Base-by-base conservation (phyloP, 2,797 vertebrate genomes). In the Neosilurus hyrtlii region DNA sequence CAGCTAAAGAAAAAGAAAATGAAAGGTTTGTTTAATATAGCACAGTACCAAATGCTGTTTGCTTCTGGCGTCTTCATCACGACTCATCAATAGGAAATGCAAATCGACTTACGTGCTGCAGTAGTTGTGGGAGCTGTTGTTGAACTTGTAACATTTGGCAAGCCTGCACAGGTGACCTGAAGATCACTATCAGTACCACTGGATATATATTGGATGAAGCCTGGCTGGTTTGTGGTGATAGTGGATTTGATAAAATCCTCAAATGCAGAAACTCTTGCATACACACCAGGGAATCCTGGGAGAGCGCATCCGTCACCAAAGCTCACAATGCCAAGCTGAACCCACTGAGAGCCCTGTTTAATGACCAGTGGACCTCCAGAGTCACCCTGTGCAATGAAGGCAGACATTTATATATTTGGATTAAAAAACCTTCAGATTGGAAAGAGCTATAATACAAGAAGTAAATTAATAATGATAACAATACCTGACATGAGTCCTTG, bases 401-500 rank as follows among this genome's bases (percentile, higher is more conserved):
- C 65, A 82, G n/a, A 71, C 14, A 62, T 54, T 68, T 49, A 37
- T 35, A 3, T 12, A 15, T 30, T 54, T 1, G 30, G 43, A 16
- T 49, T 30, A 2, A 56, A 37, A 65, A 65, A 35, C 2, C 12
- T 18, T 59, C 56, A 49, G 30, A 62, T 54, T 30, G 3, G 9
- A 59, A 79, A 77, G 24, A 24, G 8, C 0, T 22, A 67, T 4
- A 51, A 6, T 26, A 20, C 2, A 72, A 22, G 0, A 43, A 79
- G 8, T 16, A 4, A 80, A 70, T 1, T 8, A 11, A 24, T 18
- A 3, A 16, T 22, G 11, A 63, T 62, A 14, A 78, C 9, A 20
- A 87, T 49, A 93, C 92, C 89, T 88, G 88, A 76, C 93, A 94
- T 0, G 90, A 49, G 37, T 92, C 92, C 20, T 87, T 90, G 0